phyloP scores from a whole-genome alignment of 2,888 invertebrate genomes.

The Patella depressa region DNA sequence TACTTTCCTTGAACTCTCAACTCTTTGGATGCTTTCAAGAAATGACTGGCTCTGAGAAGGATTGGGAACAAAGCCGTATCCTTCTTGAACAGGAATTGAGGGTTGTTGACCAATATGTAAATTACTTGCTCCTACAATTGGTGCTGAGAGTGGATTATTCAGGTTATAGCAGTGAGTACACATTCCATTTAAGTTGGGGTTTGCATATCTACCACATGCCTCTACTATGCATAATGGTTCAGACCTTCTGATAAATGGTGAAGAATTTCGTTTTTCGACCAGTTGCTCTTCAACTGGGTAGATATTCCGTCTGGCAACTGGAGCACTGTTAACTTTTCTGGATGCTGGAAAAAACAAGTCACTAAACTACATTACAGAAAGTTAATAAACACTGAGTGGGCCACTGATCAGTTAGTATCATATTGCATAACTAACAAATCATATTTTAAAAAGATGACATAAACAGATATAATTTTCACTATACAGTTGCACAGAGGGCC shows the following conservation, averaged over 20 bases:
- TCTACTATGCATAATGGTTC: not conserved
- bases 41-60: constrained; percentile 18
- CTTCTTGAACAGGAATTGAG: not conserved
- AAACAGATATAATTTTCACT: no score
- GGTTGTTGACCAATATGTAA: no score
- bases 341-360: constrained; percentile 4
- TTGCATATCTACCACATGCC: constrained; percentile 43
- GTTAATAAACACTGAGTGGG: no score
- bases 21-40: constrained; percentile 33
- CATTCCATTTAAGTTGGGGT: constrained; percentile 38
- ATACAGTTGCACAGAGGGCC: no score
- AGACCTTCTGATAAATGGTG: not conserved
- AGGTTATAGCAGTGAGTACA: constrained; percentile 42
- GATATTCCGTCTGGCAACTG: not conserved
- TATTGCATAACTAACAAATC: no score
- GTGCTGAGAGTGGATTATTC: no score
- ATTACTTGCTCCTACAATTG: no score
- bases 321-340: constrained; percentile 11
- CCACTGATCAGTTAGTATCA: no score
- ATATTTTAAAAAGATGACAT: no score
- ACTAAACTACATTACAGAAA: not conserved
- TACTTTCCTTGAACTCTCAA: constrained; percentile 36
- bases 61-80: not conserved
- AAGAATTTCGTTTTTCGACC: not conserved
- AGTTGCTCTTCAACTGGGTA: not conserved